Conservation (phyloP, 2,113 vertebrate genomes). For the Pygoscelis antarcticus region DNA sequence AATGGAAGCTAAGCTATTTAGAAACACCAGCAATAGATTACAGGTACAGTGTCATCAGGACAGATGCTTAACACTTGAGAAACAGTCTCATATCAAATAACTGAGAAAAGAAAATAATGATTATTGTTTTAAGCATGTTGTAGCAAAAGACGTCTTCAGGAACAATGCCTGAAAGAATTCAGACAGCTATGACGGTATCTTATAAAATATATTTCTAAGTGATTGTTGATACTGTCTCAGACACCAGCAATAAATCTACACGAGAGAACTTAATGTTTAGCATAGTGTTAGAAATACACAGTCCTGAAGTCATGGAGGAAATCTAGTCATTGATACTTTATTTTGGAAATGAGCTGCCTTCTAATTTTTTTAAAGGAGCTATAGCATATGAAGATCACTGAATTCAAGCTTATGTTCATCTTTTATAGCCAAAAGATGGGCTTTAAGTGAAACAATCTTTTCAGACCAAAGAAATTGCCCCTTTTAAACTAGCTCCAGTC, state of each 20-base stretch:
- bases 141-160: not conserved
- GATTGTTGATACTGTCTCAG: not conserved
- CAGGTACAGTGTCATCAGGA: not conserved
- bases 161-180: not conserved
- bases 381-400: not conserved
- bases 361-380: not conserved
- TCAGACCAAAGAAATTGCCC: not conserved
- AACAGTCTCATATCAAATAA: not conserved
- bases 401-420: not conserved
- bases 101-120: not conserved
- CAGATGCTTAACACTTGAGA: not conserved
- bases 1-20: not conserved
- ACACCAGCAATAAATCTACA: not conserved
- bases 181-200: not conserved
- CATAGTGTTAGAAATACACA: not conserved
- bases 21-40: not conserved
- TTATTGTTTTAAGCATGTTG: not conserved
- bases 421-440: not conserved
- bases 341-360: not conserved
- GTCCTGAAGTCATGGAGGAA: not conserved
- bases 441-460: not conserved
- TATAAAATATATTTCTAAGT: not conserved
- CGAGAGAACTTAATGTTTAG: not conserved
- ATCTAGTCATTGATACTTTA: not conserved
- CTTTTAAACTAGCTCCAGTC: not conserved